phyloP scores from a whole-genome alignment of 1,140 invertebrate species.

The Manduca sexta region DNA sequence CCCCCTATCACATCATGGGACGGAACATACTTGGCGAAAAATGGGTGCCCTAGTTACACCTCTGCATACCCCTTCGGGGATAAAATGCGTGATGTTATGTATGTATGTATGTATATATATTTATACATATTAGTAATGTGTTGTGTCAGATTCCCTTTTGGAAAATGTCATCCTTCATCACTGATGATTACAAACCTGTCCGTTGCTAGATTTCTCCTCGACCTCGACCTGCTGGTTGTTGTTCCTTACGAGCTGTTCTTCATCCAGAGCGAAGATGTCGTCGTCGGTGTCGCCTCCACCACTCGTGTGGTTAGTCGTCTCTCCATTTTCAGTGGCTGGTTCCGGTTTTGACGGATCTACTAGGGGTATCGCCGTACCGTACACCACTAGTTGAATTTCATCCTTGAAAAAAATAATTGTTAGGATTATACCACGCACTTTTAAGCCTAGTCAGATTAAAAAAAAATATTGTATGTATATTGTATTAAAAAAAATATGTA shows the following conservation, averaged over 20 bases:
- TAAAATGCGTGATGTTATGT: too few relatives aligned
- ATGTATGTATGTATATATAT: too few relatives aligned
- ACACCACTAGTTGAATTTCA: conserved; percentile 87
- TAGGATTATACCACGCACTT: neutral
- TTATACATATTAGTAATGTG: too few relatives aligned
- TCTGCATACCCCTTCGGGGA: too few relatives aligned
- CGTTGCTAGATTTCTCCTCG: conserved; percentile 38
- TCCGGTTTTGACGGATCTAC: conserved; percentile 35
- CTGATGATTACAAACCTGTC: conserved; percentile 22
- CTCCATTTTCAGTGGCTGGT: neutral
- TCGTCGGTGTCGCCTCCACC: conserved; percentile 34
- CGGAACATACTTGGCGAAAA: too few relatives aligned
- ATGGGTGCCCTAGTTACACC: too few relatives aligned
- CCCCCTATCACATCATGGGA: too few relatives aligned
- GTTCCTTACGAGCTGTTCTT: conserved; percentile 44
- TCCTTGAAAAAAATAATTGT: conserved; percentile 70
- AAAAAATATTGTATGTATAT: too few relatives aligned
- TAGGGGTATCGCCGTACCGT: conserved; percentile 44
- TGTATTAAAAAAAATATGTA: too few relatives aligned
- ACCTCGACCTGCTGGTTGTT: conserved; percentile 8
- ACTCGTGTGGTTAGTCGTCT: conserved; percentile 8
- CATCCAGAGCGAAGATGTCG: conserved; percentile 57
- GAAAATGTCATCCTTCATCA: too few relatives aligned
- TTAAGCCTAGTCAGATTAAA: too few relatives aligned
- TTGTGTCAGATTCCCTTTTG: too few relatives aligned